These are phyloP conservation scores for Mayetiola destructor DNA, from an alignment of 2,888 invertebrate genomes.

Conservation along the genomic window DNA sequence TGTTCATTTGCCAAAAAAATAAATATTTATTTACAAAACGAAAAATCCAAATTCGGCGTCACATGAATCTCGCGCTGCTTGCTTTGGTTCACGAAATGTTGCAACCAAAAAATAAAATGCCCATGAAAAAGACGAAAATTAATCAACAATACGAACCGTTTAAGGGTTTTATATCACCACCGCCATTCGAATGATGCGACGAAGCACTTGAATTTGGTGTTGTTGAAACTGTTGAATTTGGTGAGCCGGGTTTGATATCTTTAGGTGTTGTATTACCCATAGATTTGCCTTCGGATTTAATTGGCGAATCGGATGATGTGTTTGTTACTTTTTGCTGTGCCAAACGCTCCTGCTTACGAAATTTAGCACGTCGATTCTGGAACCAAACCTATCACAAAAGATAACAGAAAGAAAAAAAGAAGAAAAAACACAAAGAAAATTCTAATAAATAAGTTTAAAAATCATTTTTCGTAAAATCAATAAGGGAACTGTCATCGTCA, in stretches of 20 bases:
- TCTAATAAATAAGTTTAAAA: not conserved
- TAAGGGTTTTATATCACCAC: slow-evolving; percentile 21
- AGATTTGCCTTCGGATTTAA: slow-evolving; percentile 18
- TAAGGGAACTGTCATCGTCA: too few species aligned
- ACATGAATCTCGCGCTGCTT: too few species aligned
- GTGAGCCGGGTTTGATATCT: slow-evolving; percentile 21
- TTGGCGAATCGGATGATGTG: slow-evolving; percentile 17
- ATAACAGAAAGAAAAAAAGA: not conserved
- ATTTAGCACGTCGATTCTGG: slow-evolving; percentile 30
- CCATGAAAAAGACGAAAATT: too few species aligned
- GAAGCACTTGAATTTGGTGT: slow-evolving; percentile 23
- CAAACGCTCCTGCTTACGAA: slow-evolving; percentile 22
- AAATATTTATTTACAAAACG: too few species aligned
- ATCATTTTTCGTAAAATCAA: not conserved
- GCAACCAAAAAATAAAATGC: too few species aligned
- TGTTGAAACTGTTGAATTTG: slow-evolving; percentile 21
- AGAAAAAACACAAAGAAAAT: not conserved
- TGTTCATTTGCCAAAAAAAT: too few species aligned
- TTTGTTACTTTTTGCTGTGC: slow-evolving; percentile 22
- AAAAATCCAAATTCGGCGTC: too few species aligned
- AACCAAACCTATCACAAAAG: slow-evolving; percentile 27
- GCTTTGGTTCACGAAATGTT: too few species aligned
- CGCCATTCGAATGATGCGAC: slow-evolving; percentile 21
- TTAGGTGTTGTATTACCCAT: slow-evolving; percentile 20
- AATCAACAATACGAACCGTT: slow-evolving; percentile 19